These are phyloP conservation scores for Triplophysa rosa DNA, from an alignment of 2,113 vertebrate genomes.

Conservation along the genomic window DNA sequence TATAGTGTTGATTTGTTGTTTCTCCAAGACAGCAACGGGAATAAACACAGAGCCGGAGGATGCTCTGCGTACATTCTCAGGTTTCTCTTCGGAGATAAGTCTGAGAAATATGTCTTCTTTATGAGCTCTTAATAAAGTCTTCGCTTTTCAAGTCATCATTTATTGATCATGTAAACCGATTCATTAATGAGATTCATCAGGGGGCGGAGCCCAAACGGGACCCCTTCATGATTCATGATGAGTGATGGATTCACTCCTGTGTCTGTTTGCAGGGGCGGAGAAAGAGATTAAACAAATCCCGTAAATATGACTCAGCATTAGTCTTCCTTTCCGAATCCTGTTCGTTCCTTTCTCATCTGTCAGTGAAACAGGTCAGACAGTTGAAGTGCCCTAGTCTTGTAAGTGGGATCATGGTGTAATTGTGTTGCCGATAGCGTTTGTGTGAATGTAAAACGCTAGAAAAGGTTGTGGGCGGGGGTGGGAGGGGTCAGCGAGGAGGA, in stretches of 20 bases:
- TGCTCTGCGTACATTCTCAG: too few relatives aligned
- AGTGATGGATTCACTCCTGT: not conserved
- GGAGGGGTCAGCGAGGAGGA: slow-evolving; percentile 27
- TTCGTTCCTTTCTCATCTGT: slow-evolving; percentile 20
- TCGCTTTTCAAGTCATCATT: not conserved
- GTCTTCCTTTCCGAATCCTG: slow-evolving; percentile 30
- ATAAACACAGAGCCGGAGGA: not conserved
- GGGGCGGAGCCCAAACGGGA: not conserved
- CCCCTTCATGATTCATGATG: not conserved
- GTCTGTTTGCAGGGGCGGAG: not conserved
- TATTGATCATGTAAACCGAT: slow-evolving; percentile 4
- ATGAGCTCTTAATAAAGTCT: too few relatives aligned
- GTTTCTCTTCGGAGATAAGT: too few relatives aligned
- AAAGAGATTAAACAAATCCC: not conserved
- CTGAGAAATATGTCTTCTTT: too few relatives aligned
- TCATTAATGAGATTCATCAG: slow-evolving; percentile 4
- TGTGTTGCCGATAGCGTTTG: not conserved
- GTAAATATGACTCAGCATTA: not conserved
- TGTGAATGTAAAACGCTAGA: slow-evolving; percentile 17
- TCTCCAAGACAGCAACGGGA: not conserved
- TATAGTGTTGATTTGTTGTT: too few relatives aligned
- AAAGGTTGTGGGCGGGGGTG: not conserved
- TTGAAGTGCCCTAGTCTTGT: slow-evolving; percentile 16
- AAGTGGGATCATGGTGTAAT: not conserved
- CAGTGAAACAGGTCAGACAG: slow-evolving; percentile 15